phyloP scores from a whole-genome alignment of 2,113 vertebrate genomes.

The Dicerorhinus sumatrensis region DNA sequence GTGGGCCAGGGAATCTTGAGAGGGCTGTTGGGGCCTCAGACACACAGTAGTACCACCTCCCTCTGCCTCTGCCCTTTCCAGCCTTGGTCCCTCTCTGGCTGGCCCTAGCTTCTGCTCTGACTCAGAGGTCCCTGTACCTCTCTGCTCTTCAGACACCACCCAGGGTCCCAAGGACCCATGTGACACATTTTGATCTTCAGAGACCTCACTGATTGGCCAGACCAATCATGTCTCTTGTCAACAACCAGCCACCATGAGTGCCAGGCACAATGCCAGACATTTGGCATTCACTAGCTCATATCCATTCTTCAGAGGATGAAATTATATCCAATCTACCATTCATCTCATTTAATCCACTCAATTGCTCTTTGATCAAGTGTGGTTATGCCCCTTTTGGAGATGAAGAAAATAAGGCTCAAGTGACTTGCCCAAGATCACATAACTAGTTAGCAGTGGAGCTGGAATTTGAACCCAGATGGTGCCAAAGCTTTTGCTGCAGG shows the following conservation, averaged over 20 bases:
- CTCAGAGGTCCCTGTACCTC: neutral
- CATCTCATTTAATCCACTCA: neutral
- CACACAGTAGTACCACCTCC: too few relatives aligned
- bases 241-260: neutral
- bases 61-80: neutral
- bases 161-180: neutral
- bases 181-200: neutral
- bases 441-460: neutral
- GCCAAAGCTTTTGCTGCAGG: neutral
- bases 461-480: neutral
- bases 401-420: neutral
- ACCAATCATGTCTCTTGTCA: neutral
- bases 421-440: neutral
- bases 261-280: neutral
- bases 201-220: neutral
- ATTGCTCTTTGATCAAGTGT: neutral
- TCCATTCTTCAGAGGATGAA: neutral
- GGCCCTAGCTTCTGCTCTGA: neutral
- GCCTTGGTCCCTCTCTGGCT: neutral
- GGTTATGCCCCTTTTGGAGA: neutral
- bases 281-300: neutral
- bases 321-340: neutral
- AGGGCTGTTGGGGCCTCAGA: accelerated
- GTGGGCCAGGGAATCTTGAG: neutral
- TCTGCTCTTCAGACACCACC: neutral